These are phyloP conservation scores for Ophraella communa DNA, from an alignment of 2,888 invertebrate species.

Conservation along the genomic window DNA sequence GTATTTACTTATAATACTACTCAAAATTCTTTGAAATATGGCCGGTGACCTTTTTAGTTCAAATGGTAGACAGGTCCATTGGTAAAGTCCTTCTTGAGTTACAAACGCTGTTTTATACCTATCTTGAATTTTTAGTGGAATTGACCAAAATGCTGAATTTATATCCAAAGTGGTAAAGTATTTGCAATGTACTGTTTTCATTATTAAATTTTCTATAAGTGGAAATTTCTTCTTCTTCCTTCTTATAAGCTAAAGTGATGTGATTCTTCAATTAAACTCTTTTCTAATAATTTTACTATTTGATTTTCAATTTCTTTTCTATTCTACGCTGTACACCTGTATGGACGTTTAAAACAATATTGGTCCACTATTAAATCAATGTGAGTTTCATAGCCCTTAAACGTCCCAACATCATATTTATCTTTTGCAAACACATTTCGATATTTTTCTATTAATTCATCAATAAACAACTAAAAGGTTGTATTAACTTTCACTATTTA, in stretches of 20 bases:
- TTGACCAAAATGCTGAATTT: constrained; percentile 27
- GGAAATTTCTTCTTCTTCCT: neutral
- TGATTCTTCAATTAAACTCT: neutral
- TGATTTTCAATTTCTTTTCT: constrained; percentile 1
- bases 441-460: constrained; percentile 31
- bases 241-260: neutral
- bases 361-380: constrained; percentile 27
- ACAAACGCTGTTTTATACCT: constrained; percentile 12
- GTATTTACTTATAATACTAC: constrained; percentile 20
- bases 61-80: constrained; percentile 21
- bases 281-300: neutral
- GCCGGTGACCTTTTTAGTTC: constrained; percentile 16
- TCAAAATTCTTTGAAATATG: constrained; percentile 21
- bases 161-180: constrained; percentile 17
- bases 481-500: constrained; percentile 28
- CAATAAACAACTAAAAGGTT: constrained; percentile 15
- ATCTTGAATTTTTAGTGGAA: constrained; percentile 13
- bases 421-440: constrained; percentile 33
- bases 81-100: constrained; percentile 17
- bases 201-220: too few relatives aligned
- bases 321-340: neutral
- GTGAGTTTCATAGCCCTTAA: constrained; percentile 31
- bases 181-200: neutral
- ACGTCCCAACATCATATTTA: constrained; percentile 35
- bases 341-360: constrained; percentile 17